Percentiles rank a stretch among this genome's conserved stretches.
Conservation (phyloP, 2,797 vertebrate species). For the Pseudomugil gertrudae region DNA sequence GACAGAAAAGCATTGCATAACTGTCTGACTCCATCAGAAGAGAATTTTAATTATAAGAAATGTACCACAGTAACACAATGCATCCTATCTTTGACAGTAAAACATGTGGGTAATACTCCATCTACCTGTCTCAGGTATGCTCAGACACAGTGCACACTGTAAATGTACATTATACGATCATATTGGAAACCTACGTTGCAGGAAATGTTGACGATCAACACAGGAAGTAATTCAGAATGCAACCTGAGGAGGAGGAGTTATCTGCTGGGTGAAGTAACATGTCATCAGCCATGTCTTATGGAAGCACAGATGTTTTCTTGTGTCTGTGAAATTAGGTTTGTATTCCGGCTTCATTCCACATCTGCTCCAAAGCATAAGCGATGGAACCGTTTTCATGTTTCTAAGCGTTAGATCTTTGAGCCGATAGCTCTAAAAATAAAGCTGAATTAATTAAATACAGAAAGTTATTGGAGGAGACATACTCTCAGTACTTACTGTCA, state of each 20-base stretch:
- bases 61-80: neutral
- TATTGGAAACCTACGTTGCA: neutral
- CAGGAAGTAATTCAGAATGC: neutral
- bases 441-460: conserved; percentile 12
- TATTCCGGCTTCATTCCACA: neutral
- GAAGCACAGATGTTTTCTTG: too few species aligned
- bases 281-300: neutral
- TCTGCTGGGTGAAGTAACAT: neutral
- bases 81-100: neutral
- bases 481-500: conserved; percentile 26
- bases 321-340: neutral
- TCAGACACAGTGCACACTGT: neutral
- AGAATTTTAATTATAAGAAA: neutral
- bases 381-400: conserved; percentile 11
- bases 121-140: neutral
- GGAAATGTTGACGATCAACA: too few species aligned
- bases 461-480: conserved; percentile 18
- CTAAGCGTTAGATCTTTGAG: conserved; percentile 3
- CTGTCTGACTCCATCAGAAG: neutral
- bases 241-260: neutral
- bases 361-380: neutral
- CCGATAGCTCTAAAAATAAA: conserved; percentile 51
- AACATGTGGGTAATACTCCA: neutral
- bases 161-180: too few species aligned
- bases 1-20: neutral